A percentile compares a stretch with the other conserved stretches of the same genome.
Conservation (phyloP, 2,113 vertebrate genomes). For the Pituophis catenifer region DNA sequence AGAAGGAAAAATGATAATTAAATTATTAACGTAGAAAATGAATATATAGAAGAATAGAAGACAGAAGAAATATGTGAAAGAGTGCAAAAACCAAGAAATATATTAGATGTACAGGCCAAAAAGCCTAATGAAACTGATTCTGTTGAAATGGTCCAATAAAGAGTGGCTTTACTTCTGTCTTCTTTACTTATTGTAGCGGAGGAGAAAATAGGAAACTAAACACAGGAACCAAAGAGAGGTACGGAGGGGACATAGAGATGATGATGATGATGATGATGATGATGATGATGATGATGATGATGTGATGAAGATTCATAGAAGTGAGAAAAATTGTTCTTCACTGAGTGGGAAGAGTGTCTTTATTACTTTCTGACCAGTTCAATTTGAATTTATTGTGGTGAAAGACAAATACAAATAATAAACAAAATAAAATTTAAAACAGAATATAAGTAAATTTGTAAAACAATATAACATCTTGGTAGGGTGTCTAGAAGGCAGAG, state of each 20-base stretch:
- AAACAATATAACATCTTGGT: background rate
- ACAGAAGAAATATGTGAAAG: background rate
- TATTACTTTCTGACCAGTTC: background rate
- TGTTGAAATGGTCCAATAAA: background rate
- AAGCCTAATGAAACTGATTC: background rate
- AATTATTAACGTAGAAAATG: background rate
- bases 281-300: no score
- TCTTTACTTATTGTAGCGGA: background rate
- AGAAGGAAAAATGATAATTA: background rate
- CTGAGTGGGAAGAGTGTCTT: background rate
- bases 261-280: no score
- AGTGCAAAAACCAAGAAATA: background rate
- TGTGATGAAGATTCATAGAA: background rate
- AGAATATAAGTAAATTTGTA: background rate
- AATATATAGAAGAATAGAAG: background rate
- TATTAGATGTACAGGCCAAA: background rate
- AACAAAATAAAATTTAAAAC: background rate
- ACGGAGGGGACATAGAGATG: background rate
- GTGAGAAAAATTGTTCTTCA: background rate
- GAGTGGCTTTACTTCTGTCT: background rate
- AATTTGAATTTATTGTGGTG: background rate
- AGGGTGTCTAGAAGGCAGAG: background rate
- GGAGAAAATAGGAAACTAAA: background rate
- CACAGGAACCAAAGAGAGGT: background rate
- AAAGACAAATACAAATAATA: background rate